Evolutionary conservation across 2,797 vertebrate genomes (phyloP).

Genomic region (Echiichthys vipera): DNA sequence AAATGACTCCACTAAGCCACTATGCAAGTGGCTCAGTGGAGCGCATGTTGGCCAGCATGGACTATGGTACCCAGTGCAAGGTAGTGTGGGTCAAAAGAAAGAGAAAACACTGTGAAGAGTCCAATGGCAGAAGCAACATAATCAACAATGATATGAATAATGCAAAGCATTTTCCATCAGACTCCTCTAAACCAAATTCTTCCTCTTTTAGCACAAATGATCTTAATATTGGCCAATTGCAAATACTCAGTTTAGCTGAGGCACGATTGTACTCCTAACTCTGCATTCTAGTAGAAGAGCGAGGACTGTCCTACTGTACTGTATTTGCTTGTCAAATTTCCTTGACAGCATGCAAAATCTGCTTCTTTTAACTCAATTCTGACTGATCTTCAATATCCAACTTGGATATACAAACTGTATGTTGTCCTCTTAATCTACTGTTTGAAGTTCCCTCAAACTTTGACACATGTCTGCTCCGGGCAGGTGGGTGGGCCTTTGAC

Average conservation of each 20-base stretch:
- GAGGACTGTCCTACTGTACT: neutral
- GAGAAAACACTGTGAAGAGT: neutral
- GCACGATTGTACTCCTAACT: neutral
- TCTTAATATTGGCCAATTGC: neutral
- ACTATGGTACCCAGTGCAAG: neutral
- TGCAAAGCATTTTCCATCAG: neutral
- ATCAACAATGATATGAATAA: neutral
- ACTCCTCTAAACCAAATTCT: neutral
- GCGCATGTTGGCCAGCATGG: neutral
- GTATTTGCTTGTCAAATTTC: neutral
- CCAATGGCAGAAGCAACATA: neutral
- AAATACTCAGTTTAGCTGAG: neutral
- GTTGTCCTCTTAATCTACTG: neutral
- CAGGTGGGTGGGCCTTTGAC: constrained; percentile 60
- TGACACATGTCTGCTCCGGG: constrained; percentile 26
- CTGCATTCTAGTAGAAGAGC: neutral
- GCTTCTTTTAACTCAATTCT: neutral
- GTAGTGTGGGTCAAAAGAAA: neutral
- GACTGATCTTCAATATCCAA: neutral
- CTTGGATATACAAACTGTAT: neutral
- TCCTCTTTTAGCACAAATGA: neutral
- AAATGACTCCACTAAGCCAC: no score
- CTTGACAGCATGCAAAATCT: neutral
- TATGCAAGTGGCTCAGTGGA: neutral
- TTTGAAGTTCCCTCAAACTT: constrained; percentile 24